Conservation (phyloP, 1,140 invertebrate genomes). For the Anthonomus grandis region DNA sequence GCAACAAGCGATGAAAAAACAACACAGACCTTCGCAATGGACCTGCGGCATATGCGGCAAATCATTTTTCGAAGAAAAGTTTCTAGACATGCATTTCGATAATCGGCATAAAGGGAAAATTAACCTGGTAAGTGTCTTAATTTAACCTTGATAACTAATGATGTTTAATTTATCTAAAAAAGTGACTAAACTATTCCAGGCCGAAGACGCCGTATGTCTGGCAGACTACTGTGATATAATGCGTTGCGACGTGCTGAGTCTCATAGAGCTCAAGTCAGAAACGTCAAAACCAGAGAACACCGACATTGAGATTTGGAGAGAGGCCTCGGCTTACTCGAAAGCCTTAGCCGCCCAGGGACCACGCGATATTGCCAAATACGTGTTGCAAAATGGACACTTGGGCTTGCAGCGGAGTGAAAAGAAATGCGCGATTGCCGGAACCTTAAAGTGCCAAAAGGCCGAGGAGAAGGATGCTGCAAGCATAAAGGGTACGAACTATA, state of each 20-base stretch:
- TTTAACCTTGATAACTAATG: too few relatives aligned
- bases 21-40: constrained; percentile 82
- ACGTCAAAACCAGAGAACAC: constrained; percentile 60
- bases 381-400: constrained; percentile 35
- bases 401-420: constrained; percentile 24
- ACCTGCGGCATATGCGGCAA: constrained; percentile 89
- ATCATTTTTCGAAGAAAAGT: constrained; percentile 85
- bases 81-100: constrained; percentile 87
- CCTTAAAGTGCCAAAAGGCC: constrained; percentile 43
- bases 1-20: constrained; percentile 77
- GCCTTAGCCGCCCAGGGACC: constrained; percentile 59
- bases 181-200: too few relatives aligned
- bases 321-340: constrained; percentile 63
- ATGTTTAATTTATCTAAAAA: too few relatives aligned
- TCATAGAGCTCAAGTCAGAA: constrained; percentile 62
- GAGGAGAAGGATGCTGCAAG: constrained; percentile 35
- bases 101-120: constrained; percentile 81
- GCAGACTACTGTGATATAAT: constrained; percentile 94
- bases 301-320: constrained; percentile 73
- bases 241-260: constrained; percentile 83
- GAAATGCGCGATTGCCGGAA: constrained; percentile 19
- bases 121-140: constrained; percentile 70
- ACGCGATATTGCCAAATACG: constrained; percentile 45
- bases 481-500: constrained; percentile 26
- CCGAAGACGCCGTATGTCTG: constrained; percentile 84